Percentiles rank a stretch among this genome's conserved stretches.
Conservation (phyloP, 1,140 invertebrate species). For the Hypsibius dujardini region DNA sequence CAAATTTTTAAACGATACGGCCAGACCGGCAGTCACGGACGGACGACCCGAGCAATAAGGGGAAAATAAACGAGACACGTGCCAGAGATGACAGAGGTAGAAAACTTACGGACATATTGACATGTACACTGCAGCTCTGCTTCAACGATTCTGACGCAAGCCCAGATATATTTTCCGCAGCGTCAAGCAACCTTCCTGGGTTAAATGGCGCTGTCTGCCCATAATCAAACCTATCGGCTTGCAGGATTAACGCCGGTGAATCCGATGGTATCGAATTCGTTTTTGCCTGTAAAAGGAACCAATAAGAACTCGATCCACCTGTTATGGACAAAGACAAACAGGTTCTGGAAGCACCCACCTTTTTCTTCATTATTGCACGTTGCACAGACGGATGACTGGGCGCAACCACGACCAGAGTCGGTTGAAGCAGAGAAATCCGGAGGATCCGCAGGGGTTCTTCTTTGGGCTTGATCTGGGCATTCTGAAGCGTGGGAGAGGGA, state of each 20-base stretch:
- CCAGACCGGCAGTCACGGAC: too few relatives aligned
- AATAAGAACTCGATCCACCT: not conserved
- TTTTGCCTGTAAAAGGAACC: not conserved
- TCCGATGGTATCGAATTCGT: not conserved
- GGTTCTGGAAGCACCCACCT: not conserved
- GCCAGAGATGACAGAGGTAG: too few relatives aligned
- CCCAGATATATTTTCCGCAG: not conserved
- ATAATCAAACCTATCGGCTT: conserved; percentile 4
- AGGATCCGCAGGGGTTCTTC: not conserved
- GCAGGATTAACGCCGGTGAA: not conserved
- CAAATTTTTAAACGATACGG: too few relatives aligned
- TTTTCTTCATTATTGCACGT: not conserved
- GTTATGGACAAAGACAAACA: not conserved
- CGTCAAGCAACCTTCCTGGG: not conserved
- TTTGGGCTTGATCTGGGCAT: not conserved
- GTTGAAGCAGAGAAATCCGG: not conserved
- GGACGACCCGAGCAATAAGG: too few relatives aligned
- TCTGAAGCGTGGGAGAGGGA: not conserved
- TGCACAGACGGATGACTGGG: conserved; percentile 8
- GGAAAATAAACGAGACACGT: too few relatives aligned
- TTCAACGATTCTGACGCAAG: too few relatives aligned
- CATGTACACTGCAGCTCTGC: too few relatives aligned
- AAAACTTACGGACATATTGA: too few relatives aligned
- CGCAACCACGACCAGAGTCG: not conserved
- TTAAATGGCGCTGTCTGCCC: not conserved